Conservation (phyloP, 2,888 invertebrate species). For the Gymnoscelis rufifasciata region DNA sequence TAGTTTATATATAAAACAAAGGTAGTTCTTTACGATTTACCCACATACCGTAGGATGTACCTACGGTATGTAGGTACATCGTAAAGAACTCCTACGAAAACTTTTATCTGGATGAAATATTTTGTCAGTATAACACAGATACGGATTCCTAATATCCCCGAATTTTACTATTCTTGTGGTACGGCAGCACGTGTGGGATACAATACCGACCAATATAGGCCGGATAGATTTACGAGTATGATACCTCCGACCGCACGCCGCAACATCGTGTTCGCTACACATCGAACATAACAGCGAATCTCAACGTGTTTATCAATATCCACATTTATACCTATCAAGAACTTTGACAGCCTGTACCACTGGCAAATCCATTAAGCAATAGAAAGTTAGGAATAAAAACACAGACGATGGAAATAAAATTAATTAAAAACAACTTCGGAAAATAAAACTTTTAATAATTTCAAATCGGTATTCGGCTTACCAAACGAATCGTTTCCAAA, state of each 20-base stretch:
- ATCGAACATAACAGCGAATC: constrained; percentile 21
- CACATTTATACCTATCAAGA: no score
- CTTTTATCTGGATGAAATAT: not conserved
- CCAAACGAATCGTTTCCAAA: constrained; percentile 17
- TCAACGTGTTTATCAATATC: not conserved
- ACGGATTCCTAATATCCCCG: constrained; percentile 6
- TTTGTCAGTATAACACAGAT: constrained; percentile 10
- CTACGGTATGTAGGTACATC: no score
- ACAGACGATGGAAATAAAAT: no score
- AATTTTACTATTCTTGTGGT: constrained; percentile 16
- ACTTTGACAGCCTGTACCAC: no score
- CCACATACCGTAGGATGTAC: no score
- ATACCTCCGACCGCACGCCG: constrained; percentile 25
- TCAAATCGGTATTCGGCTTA: constrained; percentile 2
- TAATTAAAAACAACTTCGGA: not conserved
- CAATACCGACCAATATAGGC: constrained; percentile 28
- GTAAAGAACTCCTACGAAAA: no score
- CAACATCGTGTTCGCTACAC: constrained; percentile 26
- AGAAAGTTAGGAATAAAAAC: no score
- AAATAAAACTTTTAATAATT: constrained; percentile 11
- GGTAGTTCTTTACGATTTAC: no score
- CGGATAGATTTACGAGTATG: constrained; percentile 30
- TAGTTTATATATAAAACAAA: no score
- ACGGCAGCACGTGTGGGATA: constrained; percentile 20
- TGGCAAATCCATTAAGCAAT: no score